Base-by-base conservation (phyloP, 2,888 invertebrate genomes). In the Philopedon plagiatum region DNA sequence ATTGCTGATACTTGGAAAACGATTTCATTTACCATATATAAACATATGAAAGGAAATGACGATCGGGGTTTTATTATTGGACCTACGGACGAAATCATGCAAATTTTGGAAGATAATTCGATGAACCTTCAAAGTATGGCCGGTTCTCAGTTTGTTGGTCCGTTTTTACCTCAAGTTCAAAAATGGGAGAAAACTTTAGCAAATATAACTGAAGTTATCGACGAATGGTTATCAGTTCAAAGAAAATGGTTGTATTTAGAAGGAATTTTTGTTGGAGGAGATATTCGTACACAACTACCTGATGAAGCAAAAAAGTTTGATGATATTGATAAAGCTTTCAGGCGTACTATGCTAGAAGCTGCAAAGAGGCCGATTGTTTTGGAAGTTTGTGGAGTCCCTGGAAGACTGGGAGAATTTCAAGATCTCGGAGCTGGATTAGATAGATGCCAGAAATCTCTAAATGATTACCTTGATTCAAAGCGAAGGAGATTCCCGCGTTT, bases 61-160 rank as follows among this genome's bases (percentile, higher is more conserved):
- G 94, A 96, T 81, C 89, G 96, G 4, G 96, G 97, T 0, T 71
- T 70, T 78, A 91, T 93, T 37, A 88, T 97, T 57, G 95, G 95
- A 57, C 89, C 94, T 0, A 91, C 94, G 46, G 95, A 96, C 76
- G 97, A 97, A 77, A 91, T 97, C 68, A 88, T 90, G 72, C 92
- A 92, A 81, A 90, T 92, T 41, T 84, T 97, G 2, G 97, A 97
- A 81, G 96, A 97, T 79, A 95, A 96, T 81, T 90, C 93, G 66
- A 94, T 97, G 92, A 93, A 93, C 80, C 87, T 97, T 62, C 96
- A 97, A 86, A 94, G 95, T 77, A 97, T 97, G 95, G 93, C 93
- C 0, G 93, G 93, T 0, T 95, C 95, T 1, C 93, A 93, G 89
- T 97, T 95, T 83, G 92, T 97, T 68, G 96, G 96, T 0, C 97